Percentiles rank a stretch among this genome's conserved stretches.
Evolutionary conservation across 1,140 invertebrate genomes (phyloP).

Genomic region (Hylyphantes graminicola): DNA sequence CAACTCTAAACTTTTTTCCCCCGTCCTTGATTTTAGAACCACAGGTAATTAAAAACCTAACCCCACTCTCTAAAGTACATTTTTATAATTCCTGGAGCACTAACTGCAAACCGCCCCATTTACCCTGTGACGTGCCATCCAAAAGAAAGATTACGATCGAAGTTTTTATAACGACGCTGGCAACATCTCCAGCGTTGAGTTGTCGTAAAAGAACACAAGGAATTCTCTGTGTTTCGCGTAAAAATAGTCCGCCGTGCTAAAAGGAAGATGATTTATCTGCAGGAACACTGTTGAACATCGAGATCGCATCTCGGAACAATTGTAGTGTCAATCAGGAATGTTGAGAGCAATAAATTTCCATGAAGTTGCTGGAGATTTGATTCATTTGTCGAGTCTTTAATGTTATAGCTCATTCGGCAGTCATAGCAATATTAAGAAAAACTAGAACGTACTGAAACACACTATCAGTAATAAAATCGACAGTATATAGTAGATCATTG

Average conservation of each 20-base stretch:
- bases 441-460: too few relatives aligned
- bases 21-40: neutral
- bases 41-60: constrained; percentile 19
- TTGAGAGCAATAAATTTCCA: neutral
- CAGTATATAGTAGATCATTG: too few relatives aligned
- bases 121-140: constrained; percentile 23
- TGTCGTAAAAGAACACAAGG: neutral
- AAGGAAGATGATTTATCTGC: constrained; percentile 4
- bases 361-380: neutral
- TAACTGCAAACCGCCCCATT: constrained; percentile 24
- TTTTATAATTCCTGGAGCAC: neutral
- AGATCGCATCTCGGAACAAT: neutral
- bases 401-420: too few relatives aligned
- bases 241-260: neutral
- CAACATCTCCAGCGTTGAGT: neutral
- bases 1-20: neutral
- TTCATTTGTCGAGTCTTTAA: neutral
- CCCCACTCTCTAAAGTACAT: neutral
- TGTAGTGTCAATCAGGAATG: constrained; percentile 12
- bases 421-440: too few relatives aligned
- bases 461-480: too few relatives aligned
- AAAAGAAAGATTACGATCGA: constrained; percentile 13
- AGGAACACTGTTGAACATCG: neutral
- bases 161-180: constrained; percentile 4
- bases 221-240: neutral